Conservation (phyloP, 2,888 invertebrate species). For the Ormyrus nitidulus region DNA sequence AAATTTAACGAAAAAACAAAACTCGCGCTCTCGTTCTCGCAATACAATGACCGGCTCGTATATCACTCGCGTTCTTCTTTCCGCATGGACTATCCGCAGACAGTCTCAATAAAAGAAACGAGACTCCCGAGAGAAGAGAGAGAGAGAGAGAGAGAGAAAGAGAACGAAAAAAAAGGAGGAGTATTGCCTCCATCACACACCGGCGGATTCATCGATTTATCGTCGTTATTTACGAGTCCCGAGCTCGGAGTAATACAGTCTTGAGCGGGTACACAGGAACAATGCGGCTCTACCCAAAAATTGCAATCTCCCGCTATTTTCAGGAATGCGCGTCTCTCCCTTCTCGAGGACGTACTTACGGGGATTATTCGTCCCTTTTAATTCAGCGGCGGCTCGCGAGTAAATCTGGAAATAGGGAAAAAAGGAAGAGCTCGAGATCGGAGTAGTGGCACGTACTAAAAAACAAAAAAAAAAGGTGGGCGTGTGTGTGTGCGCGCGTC, state of each 20-base stretch:
- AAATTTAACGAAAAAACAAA: slow-evolving; percentile 32
- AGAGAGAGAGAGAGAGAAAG: slow-evolving; percentile 2
- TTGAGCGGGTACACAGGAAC: neutral
- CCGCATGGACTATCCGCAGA: neutral
- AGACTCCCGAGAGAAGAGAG: too few species aligned
- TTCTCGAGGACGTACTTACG: neutral
- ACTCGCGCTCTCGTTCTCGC: neutral
- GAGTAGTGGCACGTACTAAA: neutral
- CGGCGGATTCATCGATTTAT: slow-evolving; percentile 15
- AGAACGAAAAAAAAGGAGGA: neutral
- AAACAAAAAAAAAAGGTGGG: slow-evolving; percentile 3
- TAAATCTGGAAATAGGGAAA: slow-evolving; percentile 21
- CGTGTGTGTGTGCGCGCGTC: too few species aligned
- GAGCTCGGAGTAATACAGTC: too few species aligned
- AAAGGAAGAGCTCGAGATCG: slow-evolving; percentile 28
- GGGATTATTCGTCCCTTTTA: slow-evolving; percentile 34
- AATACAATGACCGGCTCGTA: slow-evolving; percentile 23
- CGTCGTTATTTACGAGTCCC: neutral
- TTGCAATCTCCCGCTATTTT: neutral
- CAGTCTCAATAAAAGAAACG: neutral
- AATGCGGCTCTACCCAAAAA: neutral
- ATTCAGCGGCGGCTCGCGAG: neutral
- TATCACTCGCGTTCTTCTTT: slow-evolving; percentile 21
- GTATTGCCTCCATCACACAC: slow-evolving; percentile 6
- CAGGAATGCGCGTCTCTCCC: neutral